These are phyloP conservation scores for Plodia interpunctella DNA, from an alignment of 1,140 invertebrate genomes.

Conservation along the genomic window DNA sequence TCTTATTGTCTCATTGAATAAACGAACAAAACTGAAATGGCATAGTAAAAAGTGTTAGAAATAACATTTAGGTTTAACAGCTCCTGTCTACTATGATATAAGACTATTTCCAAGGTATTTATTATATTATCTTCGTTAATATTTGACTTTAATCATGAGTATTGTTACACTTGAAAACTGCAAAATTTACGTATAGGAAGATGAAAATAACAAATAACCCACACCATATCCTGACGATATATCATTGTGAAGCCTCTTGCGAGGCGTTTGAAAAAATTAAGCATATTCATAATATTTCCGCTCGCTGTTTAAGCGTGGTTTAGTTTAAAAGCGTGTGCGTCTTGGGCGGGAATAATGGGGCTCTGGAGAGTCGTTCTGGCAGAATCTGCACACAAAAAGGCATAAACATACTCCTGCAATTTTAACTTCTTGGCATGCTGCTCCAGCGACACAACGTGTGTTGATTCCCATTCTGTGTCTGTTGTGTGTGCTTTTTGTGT, in stretches of 20 bases:
- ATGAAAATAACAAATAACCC: too few relatives aligned
- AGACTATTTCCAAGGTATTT: too few relatives aligned
- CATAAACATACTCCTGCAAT: slow-evolving; percentile 51
- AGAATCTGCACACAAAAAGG: slow-evolving; percentile 31
- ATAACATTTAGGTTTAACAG: too few relatives aligned
- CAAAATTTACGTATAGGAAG: too few relatives aligned
- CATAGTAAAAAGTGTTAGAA: too few relatives aligned
- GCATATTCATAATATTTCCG: slow-evolving; percentile 21
- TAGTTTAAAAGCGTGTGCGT: slow-evolving; percentile 53
- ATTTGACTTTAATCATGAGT: too few relatives aligned
- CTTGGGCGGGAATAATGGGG: slow-evolving; percentile 34
- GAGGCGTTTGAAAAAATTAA: slow-evolving; percentile 8
- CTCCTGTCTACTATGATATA: too few relatives aligned
- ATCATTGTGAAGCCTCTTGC: neutral
- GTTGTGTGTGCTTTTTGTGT: neutral
- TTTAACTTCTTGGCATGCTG: slow-evolving; percentile 55
- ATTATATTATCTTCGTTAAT: too few relatives aligned
- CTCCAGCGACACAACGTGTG: slow-evolving; percentile 12
- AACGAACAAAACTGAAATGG: too few relatives aligned
- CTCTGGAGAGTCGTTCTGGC: slow-evolving; percentile 28
- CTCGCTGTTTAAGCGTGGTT: slow-evolving; percentile 41
- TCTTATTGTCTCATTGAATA: too few relatives aligned
- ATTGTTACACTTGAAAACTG: too few relatives aligned
- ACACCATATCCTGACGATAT: neutral
- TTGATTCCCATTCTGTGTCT: too few relatives aligned